These are phyloP conservation scores for Bombus huntii DNA, from an alignment of 1,140 invertebrate genomes.

Conservation along the genomic window DNA sequence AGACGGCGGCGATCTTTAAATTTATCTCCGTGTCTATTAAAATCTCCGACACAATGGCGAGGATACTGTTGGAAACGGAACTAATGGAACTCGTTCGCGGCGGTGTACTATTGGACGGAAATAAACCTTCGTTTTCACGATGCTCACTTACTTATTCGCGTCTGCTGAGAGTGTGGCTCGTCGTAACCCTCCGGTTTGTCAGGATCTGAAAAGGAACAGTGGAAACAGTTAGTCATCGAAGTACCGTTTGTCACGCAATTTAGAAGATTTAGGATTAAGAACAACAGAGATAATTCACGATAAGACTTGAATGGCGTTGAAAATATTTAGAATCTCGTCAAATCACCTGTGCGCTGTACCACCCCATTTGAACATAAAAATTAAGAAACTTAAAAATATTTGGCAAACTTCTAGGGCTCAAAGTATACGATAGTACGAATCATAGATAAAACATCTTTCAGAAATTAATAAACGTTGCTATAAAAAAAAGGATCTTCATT, in stretches of 20 bases:
- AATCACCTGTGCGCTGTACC: too few species aligned
- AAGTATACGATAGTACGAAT: too few species aligned
- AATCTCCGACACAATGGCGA: neutral
- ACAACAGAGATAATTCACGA: too few species aligned
- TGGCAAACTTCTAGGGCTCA: too few species aligned
- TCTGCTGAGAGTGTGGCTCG: slow-evolving; percentile 79
- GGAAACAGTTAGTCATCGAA: neutral
- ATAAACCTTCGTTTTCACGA: slow-evolving; percentile 41
- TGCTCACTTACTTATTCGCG: slow-evolving; percentile 78
- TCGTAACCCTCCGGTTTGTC: slow-evolving; percentile 79
- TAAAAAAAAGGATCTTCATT: neutral
- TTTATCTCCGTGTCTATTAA: slow-evolving; percentile 33
- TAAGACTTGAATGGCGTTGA: too few species aligned
- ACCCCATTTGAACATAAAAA: too few species aligned
- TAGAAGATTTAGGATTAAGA: too few species aligned
- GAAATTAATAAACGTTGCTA: neutral
- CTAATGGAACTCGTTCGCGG: slow-evolving; percentile 27
- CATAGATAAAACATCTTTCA: too few species aligned
- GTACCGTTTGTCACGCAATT: neutral
- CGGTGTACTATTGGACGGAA: slow-evolving; percentile 21
- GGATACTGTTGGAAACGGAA: slow-evolving; percentile 24
- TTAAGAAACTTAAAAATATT: too few species aligned
- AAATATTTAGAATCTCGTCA: too few species aligned
- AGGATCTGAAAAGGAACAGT: slow-evolving; percentile 71
- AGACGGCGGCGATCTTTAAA: slow-evolving; percentile 28